Evolutionary conservation across 1,140 invertebrate species (phyloP).

Genomic region (Yoshiicerus persimilis): DNA sequence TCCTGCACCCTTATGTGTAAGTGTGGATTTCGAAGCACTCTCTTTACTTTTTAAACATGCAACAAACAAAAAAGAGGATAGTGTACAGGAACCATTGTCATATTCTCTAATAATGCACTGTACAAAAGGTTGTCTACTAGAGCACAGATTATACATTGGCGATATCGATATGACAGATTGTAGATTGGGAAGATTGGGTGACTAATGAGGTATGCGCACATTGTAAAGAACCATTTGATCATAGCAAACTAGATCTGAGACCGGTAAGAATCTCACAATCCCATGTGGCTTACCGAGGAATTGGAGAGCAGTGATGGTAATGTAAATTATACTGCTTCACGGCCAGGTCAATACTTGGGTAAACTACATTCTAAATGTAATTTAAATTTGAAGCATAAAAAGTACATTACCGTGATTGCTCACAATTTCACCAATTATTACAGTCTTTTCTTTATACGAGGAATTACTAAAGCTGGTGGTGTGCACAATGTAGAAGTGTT

Average conservation of each 20-base stretch:
- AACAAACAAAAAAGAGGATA: no score
- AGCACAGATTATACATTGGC: no score
- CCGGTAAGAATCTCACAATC: neutral
- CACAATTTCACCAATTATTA: neutral
- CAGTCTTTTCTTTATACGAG: neutral
- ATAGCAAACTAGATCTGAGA: neutral
- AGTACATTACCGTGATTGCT: neutral
- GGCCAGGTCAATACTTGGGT: neutral
- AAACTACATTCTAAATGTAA: neutral
- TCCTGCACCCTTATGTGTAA: no score
- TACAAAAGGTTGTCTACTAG: no score
- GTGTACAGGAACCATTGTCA: no score
- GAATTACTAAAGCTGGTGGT: neutral
- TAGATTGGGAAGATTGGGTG: neutral
- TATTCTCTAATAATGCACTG: no score
- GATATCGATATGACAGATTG: no score
- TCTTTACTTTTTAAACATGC: no score
- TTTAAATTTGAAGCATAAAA: neutral
- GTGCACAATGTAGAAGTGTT: neutral
- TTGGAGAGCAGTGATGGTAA: neutral
- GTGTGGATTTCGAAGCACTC: no score
- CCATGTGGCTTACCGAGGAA: no score
- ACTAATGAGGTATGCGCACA: neutral
- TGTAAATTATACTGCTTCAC: neutral
- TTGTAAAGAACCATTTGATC: neutral